Evolutionary conservation across 2,797 vertebrate species (phyloP).

Genomic region (Emydoidea blandingii): DNA sequence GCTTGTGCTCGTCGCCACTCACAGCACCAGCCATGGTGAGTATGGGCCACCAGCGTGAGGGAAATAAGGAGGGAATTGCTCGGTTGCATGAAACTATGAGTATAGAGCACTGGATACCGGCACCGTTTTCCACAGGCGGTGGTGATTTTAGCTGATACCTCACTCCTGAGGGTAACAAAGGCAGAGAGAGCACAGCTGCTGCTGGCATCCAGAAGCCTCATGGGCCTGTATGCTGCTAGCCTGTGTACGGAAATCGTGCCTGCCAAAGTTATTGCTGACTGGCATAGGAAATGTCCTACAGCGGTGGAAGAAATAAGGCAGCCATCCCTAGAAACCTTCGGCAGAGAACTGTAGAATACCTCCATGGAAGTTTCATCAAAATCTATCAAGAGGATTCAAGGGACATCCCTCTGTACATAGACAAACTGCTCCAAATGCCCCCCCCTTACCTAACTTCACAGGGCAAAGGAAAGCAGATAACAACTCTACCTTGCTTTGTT

Average conservation of each 20-base stretch:
- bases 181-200: too few relatives aligned
- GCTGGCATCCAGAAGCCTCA: background rate
- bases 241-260: background rate
- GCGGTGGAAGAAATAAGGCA: background rate
- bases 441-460: background rate
- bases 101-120: background rate
- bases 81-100: background rate
- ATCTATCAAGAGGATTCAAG: background rate
- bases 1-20: background rate
- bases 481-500: background rate
- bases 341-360: background rate
- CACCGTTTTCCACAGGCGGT: background rate
- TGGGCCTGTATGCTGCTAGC: background rate
- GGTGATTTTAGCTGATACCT: background rate
- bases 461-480: background rate
- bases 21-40: too few relatives aligned
- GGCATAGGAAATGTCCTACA: background rate
- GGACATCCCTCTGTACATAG: background rate
- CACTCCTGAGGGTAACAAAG: background rate
- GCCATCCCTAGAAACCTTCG: background rate
- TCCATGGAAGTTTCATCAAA: background rate
- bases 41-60: background rate
- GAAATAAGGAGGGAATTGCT: background rate
- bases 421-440: background rate
- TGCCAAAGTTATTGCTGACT: background rate